Evolutionary conservation across 2,888 invertebrate genomes (phyloP).

Genomic region (Aplocera efformata): DNA sequence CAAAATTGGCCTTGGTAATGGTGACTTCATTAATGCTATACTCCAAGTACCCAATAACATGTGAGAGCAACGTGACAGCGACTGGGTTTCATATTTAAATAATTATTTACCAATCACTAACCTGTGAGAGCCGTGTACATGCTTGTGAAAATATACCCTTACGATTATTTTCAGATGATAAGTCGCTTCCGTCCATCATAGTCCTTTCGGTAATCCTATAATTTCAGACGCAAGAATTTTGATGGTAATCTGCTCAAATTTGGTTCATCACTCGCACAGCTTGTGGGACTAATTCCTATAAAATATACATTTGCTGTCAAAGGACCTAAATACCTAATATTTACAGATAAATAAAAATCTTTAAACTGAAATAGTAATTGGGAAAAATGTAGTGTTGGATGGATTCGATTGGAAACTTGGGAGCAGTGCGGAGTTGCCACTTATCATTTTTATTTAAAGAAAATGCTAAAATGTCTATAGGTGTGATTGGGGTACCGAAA

Average conservation of each 20-base stretch:
- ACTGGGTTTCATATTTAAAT: too few relatives aligned
- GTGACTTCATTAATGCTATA: too few relatives aligned
- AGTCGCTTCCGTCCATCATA: slow-evolving; percentile 87
- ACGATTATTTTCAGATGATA: slow-evolving; percentile 78
- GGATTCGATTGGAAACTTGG: slow-evolving; percentile 7
- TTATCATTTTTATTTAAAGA: too few relatives aligned
- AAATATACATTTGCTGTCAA: slow-evolving; percentile 5
- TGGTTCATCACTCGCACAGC: slow-evolving; percentile 38
- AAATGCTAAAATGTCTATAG: too few relatives aligned
- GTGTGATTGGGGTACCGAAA: too few relatives aligned
- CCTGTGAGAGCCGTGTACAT: slow-evolving; percentile 85
- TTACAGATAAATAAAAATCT: slow-evolving; percentile 2
- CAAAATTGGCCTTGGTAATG: too few relatives aligned
- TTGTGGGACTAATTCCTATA: slow-evolving; percentile 2
- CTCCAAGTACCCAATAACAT: too few relatives aligned
- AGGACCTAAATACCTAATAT: slow-evolving; percentile 8
- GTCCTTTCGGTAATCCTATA: slow-evolving; percentile 26
- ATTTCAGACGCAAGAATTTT: slow-evolving; percentile 10
- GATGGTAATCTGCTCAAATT: slow-evolving; percentile 9
- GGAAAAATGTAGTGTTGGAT: slow-evolving; percentile 17
- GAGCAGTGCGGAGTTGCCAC: too few relatives aligned
- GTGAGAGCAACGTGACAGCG: too few relatives aligned
- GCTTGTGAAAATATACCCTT: slow-evolving; percentile 84
- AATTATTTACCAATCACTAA: slow-evolving; percentile 37
- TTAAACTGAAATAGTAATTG: slow-evolving; percentile 3